Evolutionary conservation across 2,113 vertebrate species (phyloP).

Genomic region (Megaceryle torquata): DNA sequence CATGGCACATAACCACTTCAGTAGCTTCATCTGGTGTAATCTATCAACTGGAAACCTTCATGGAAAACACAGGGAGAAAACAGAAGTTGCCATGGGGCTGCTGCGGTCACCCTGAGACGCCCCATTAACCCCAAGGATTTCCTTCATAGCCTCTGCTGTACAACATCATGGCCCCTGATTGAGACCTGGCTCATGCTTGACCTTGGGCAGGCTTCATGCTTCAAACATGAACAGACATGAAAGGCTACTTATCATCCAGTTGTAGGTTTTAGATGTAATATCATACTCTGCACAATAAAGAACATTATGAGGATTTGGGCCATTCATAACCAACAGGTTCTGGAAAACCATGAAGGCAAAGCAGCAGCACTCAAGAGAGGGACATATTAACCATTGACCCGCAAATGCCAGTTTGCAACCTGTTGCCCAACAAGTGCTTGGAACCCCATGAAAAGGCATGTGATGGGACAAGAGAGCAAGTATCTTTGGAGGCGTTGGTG

Average conservation of each 20-base stretch:
- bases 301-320: not conserved
- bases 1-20: not conserved
- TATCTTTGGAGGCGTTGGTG: not conserved
- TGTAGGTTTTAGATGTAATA: not conserved
- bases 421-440: not conserved
- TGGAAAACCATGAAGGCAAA: not conserved
- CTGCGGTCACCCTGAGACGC: not conserved
- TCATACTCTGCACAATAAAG: not conserved
- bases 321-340: not conserved
- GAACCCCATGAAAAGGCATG: rapidly evolving
- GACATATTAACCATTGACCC: not conserved
- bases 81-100: not conserved
- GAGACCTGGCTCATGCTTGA: not conserved
- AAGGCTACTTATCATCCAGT: not conserved
- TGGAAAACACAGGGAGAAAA: not conserved
- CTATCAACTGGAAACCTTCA: not conserved
- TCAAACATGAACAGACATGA: not conserved
- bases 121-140: not conserved
- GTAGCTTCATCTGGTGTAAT: not conserved
- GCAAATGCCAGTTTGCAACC: not conserved
- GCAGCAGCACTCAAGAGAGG: not conserved
- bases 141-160: not conserved
- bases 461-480: not conserved
- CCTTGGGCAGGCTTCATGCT: not conserved
- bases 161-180: not conserved